Base-by-base conservation (phyloP, 2,888 invertebrate genomes). In the Octonoba sinensis region DNA sequence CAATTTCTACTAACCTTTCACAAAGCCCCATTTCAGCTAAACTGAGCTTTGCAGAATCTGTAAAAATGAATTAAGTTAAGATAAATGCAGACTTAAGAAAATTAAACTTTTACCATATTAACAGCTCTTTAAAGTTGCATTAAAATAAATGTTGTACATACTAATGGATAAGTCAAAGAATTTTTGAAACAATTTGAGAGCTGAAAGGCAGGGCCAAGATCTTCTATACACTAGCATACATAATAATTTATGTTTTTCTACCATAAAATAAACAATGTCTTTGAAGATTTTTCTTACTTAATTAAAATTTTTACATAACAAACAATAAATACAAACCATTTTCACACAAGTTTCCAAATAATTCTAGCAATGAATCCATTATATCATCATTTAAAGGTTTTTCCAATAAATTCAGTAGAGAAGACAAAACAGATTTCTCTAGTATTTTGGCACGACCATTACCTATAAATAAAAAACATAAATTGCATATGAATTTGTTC, bases 1-100 rank as follows among this genome's bases (percentile, higher is more conserved):
- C 90, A 18, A 95, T 90, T 66, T 91, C 90, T 86, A 94, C 92
- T 44, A 96, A 91, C 67, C 94, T 90, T 87, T 95, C 93, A 85
- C 94, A 93, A 4, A 94, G 91, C 20, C 93, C 93, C 85, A 93
- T 92, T 86, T 92, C 92, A 0, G 95, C 95, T 85, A 96, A 88
- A 64, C 93, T 88, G 1, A 92, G 89, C 87, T 95, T 95, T 0
- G 94, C 93, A 82, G 93, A 92, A 88, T 95, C 96, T 94, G 88
- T 60, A 89, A 89, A 15, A n/a, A 65, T 46, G 47, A 74, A 44
- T 69, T 44, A 27, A 16, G 11, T 60, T 60, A 3, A 20, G 36
- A 36, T 11, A 36, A 8, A 36, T 8, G n/a, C n/a, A n/a, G n/a
- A n/a, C n/a, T n/a, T n/a, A n/a, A n/a, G n/a, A n/a, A n/a, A n/a